Evolutionary conservation across 2,113 vertebrate genomes (phyloP), one percentile per base, ranked within the genome.

Genomic region (Tachysurus fulvidraco): DNA sequence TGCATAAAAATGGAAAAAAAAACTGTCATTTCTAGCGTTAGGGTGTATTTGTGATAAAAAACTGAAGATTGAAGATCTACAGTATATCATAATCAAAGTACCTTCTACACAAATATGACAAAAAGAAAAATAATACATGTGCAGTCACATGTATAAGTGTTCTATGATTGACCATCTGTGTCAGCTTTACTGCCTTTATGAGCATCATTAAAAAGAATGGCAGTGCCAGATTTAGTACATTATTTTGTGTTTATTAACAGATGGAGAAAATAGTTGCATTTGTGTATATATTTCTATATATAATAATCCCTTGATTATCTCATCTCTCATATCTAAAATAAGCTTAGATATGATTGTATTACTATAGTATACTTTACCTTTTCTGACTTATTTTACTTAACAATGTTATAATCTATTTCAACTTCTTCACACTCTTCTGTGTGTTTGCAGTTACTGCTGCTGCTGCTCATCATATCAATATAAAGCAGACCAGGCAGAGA

Each of bases 141-240:
- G 54, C 14, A 28, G 50, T 54, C 17, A 25, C 19, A 36, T 60
- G 59, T 60, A n/a, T n/a, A n/a, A n/a, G n/a, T n/a, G n/a, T n/a
- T n/a, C n/a, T n/a, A n/a, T n/a, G n/a, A n/a, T n/a, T n/a, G 55
- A 41, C 78, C 55, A 81, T 81, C 78, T 81, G 78, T 60, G 19
- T 55, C 30, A 60, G 30, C 12, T 12, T 81, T 44, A 60, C 28
- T 13, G 16, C 25, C 9, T 77, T 54, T 54, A 81, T 44, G 19
- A 44, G 78, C 55, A 60, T 60, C 78, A 81, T 81, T 81, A 57
- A 57, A 4, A 79, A 36, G 17, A 21, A 11, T 52, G 23, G 4
- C 8, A 57, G 74, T 52, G 54, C 78, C 55, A 80, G 54, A 80
- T 80, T 59, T 80, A 59, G 78, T 41, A 36, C 54, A 80, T 59